Percentiles rank a stretch among this genome's conserved stretches.
Conservation (phyloP, 2,797 vertebrate species). For the Tinamus major region DNA sequence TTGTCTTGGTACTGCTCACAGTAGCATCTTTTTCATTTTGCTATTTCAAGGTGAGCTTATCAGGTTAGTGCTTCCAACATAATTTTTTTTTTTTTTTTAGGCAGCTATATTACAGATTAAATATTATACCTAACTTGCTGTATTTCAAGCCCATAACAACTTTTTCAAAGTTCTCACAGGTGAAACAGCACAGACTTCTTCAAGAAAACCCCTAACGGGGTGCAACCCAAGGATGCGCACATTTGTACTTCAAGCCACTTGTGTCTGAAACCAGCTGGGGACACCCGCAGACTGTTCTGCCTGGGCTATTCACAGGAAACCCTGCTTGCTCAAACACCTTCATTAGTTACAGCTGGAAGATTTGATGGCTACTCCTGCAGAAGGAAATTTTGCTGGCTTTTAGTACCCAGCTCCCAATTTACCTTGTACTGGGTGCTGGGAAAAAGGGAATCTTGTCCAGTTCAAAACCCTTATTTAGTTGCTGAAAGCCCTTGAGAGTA, state of each 20-base stretch:
- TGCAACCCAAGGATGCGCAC: rapidly evolving
- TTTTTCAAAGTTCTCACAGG: background rate
- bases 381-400: constrained; percentile 13
- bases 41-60: background rate
- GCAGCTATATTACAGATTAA: background rate
- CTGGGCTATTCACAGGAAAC: constrained; percentile 8
- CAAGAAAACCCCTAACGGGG: background rate
- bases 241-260: background rate
- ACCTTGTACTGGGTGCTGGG: constrained; percentile 9
- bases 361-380: background rate
- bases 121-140: background rate
- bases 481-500: background rate
- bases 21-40: background rate
- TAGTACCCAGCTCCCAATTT: background rate
- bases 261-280: background rate
- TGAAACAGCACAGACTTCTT: background rate
- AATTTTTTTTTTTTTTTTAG: background rate
- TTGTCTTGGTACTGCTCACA: background rate
- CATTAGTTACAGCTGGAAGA: constrained; percentile 16
- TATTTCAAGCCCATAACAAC: background rate
- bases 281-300: background rate
- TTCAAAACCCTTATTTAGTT: constrained; percentile 14
- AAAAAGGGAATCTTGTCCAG: constrained; percentile 19
- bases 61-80: background rate
- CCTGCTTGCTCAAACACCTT: background rate